Conservation (phyloP, 2,797 vertebrate genomes). For the Rhinichthys osculus region DNA sequence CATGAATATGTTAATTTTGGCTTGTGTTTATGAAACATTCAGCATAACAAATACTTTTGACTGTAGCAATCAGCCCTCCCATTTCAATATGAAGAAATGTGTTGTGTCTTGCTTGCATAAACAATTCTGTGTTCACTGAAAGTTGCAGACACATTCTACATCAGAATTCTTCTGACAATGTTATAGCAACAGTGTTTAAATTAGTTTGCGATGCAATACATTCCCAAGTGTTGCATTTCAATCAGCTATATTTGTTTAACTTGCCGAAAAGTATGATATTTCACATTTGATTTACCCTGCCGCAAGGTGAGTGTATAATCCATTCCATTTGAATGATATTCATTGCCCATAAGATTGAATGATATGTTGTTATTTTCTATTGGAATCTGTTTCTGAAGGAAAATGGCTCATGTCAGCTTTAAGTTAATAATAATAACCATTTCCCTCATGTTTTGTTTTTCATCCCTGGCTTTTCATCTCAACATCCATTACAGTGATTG, state of each 20-base stretch:
- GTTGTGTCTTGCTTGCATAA: not conserved
- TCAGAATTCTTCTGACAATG: slow-evolving; percentile 24
- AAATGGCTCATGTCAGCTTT: slow-evolving; percentile 26
- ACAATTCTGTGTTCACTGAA: slow-evolving; percentile 16
- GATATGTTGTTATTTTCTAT: slow-evolving; percentile 10
- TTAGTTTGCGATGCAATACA: slow-evolving; percentile 29
- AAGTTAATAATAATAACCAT: slow-evolving; percentile 21
- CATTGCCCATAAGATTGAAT: not conserved
- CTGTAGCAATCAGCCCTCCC: slow-evolving; percentile 5
- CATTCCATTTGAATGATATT: slow-evolving; percentile 24
- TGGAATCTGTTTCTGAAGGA: slow-evolving; percentile 7
- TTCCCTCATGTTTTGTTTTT: slow-evolving; percentile 17
- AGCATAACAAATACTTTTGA: slow-evolving; percentile 23
- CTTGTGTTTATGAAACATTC: slow-evolving; percentile 3
- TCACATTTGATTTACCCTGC: slow-evolving; percentile 64
- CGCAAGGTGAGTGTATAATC: slow-evolving; percentile 54
- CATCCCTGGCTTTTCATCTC: slow-evolving; percentile 2
- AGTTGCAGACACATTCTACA: not conserved
- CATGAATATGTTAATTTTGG: slow-evolving; percentile 9
- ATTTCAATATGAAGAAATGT: not conserved
- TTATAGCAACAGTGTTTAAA: not conserved
- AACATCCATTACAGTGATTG: not conserved
- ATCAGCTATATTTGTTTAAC: slow-evolving; percentile 62
- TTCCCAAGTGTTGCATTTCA: slow-evolving; percentile 59
- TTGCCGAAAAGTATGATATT: slow-evolving; percentile 56